These are phyloP conservation scores for Onychomys arenicola DNA, from an alignment of 2,797 vertebrate genomes.

Conservation along the genomic window DNA sequence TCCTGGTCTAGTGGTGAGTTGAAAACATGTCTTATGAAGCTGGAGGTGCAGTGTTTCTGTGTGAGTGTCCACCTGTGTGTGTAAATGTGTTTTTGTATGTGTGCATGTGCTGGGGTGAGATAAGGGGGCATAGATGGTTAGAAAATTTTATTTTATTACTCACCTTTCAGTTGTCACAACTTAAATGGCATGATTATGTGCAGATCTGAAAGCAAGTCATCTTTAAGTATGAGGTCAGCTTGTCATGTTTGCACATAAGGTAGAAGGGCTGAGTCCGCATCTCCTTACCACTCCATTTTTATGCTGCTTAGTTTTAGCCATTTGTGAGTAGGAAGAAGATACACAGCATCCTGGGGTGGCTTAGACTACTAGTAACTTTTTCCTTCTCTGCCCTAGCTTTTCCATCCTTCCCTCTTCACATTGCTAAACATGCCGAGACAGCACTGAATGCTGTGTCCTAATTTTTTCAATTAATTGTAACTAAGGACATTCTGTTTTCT, in stretches of 20 bases:
- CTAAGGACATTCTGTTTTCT: not conserved
- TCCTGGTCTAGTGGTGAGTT: not conserved
- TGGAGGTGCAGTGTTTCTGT: not conserved
- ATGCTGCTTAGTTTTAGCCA: not conserved
- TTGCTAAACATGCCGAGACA: not conserved
- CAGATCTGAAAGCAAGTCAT: not conserved
- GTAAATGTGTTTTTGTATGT: accelerated
- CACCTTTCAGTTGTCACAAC: not conserved
- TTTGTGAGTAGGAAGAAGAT: not conserved
- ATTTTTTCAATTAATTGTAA: not conserved
- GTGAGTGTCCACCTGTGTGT: not conserved
- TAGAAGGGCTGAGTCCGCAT: not conserved
- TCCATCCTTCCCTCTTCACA: not conserved
- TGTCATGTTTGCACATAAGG: not conserved
- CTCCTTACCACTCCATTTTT: not conserved
- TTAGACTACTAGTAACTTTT: not conserved
- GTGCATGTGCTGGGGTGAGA: not conserved
- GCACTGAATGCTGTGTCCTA: not conserved
- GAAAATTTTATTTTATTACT: not conserved
- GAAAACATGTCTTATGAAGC: not conserved
- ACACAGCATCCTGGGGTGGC: not conserved
- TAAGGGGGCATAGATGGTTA: not conserved
- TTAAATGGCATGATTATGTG: not conserved
- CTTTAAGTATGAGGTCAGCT: not conserved
- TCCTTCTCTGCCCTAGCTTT: too few relatives aligned